Evolutionary conservation across 1,140 invertebrate species (phyloP).

Genomic region (Drosophila oshimai): DNA sequence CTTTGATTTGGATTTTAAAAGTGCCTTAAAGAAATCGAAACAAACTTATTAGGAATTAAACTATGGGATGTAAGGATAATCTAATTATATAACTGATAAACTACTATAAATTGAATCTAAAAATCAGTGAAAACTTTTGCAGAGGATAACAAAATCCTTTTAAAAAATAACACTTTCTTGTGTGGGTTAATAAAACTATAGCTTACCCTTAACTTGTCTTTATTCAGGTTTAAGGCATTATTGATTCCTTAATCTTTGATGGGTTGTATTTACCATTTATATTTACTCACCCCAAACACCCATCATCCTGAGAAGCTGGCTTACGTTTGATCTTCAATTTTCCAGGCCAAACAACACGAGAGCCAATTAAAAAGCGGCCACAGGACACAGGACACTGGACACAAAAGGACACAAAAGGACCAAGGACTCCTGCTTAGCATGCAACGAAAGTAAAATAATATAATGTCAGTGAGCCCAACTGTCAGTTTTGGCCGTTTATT

Average conservation of each 20-base stretch:
- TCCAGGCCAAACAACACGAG: conserved; percentile 37
- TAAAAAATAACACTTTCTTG: no score
- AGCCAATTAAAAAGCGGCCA: conserved; percentile 69
- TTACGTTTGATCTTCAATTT: conserved; percentile 68
- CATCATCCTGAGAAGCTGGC: neutral
- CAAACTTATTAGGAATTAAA: no score
- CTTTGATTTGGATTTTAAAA: no score
- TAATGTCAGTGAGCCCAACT: conserved; percentile 68
- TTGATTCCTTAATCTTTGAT: neutral
- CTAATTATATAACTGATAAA: no score
- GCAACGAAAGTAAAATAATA: conserved; percentile 64
- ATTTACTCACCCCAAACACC: neutral
- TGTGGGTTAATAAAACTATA: no score
- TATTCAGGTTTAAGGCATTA: neutral
- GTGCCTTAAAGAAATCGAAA: no score
- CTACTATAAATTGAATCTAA: no score
- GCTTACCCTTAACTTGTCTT: no score
- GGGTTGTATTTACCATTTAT: neutral
- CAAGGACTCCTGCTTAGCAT: conserved; percentile 62
- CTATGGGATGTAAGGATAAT: no score
- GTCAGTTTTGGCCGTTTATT: conserved; percentile 67
- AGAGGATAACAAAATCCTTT: no score
- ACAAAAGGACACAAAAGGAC: conserved; percentile 7
- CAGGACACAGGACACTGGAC: conserved; percentile 43
- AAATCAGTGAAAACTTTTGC: no score